Evolutionary conservation across 2,113 vertebrate species (phyloP), one percentile per base, ranked within the genome.

Genomic region (Thymallus thymallus): DNA sequence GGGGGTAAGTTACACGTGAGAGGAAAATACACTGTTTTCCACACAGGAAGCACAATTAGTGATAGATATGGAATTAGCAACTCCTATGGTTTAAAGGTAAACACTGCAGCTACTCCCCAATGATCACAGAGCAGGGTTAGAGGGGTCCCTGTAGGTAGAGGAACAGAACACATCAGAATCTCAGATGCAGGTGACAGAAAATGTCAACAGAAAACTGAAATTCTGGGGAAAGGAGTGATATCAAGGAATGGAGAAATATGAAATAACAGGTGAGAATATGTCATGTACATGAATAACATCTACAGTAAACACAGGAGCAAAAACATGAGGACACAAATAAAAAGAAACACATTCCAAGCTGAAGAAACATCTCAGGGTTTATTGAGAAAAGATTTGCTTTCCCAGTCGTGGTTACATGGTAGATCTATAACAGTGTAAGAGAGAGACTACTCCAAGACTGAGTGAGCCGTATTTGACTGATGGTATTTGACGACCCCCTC

Each of bases 21-120:
- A 81, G 77, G 73, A 84, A 85, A 85, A 86, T 74, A 83, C 83
- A 80, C 69, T 62, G 81, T 81, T 88, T 90, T 51, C 87, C 89
- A 88, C 82, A 88, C 85, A 85, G 85, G 80, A 84, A 85, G 89
- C 82, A 84, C 84, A 91, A 89, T 90, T 89, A 88, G 78, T 58
- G 71, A 60, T 71, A 85, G 62, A 84, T 78, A 84, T 77, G 71
- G 71, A 81, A 67, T 76, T 65, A 41, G 64, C 88, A 89, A 90
- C 56, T 60, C 6, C 56, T 6, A 6, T 22, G n/a, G 56, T 60
- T 90, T 89, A 86, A 89, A 51, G 71, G 80, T 85, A 89, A 78
- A 84, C 86, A 77, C 68, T n/a, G 51, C 72, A 3, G 10, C 16
- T 74, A 29, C 75, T 80, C 66, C 45, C 51, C n/a, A 30, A 46